phyloP scores from a whole-genome alignment of 2,113 vertebrate genomes.

The Zosterops pallidus region DNA sequence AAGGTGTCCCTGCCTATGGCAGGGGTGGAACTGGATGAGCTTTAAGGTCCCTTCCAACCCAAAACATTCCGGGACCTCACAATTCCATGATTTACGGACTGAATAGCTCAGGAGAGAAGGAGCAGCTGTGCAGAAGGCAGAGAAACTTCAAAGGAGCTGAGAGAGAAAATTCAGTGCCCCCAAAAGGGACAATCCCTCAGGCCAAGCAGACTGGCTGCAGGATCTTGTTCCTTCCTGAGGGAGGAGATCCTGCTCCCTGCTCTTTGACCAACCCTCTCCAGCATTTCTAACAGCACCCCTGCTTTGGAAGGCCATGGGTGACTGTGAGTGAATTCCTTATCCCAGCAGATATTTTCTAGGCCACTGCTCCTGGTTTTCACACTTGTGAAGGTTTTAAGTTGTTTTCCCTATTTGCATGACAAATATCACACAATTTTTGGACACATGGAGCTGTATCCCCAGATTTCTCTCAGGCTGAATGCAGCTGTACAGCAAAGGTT shows the following conservation, averaged over 20 bases:
- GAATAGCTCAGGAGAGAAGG: not conserved
- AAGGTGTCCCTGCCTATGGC: not conserved
- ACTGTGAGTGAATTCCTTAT: not conserved
- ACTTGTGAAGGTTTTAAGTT: not conserved
- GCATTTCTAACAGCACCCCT: not conserved
- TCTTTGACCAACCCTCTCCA: not conserved
- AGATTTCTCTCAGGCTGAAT: not conserved
- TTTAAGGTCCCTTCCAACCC: not conserved
- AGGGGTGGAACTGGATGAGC: not conserved
- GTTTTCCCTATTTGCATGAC: not conserved
- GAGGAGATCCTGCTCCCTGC: not conserved
- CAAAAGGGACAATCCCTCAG: not conserved
- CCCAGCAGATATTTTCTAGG: not conserved
- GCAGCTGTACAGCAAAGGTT: not conserved
- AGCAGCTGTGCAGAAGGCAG: not conserved
- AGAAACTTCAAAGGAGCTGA: not conserved
- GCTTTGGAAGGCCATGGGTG: not conserved
- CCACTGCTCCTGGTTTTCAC: not conserved
- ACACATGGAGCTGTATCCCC: not conserved
- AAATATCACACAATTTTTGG: not conserved
- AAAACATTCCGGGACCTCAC: not conserved
- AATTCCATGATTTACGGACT: not conserved
- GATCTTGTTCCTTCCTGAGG: not conserved
- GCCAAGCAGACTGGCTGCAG: not conserved
- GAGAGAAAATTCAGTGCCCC: not conserved